A percentile compares a stretch with the other conserved stretches of the same genome.
phyloP scores from a whole-genome alignment of 2,888 invertebrate species.

The Lepidocyrtoides sp. region DNA sequence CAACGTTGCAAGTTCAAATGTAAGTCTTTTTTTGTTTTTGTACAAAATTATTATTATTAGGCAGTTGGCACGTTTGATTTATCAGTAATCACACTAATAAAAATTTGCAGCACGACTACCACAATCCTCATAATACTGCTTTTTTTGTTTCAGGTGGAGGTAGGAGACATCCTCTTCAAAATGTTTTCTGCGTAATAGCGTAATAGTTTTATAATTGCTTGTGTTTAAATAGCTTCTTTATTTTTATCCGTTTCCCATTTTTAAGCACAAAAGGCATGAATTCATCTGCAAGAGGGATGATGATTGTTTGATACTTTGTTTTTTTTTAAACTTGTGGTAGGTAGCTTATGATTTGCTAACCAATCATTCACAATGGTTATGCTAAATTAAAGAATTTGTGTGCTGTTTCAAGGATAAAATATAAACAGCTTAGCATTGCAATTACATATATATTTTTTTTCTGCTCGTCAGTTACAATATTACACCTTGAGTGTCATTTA shows the following conservation, averaged over 20 bases:
- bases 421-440: background rate
- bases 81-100: background rate
- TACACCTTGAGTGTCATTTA: too few relatives aligned
- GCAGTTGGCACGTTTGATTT: slow-evolving; percentile 5
- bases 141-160: slow-evolving; percentile 1
- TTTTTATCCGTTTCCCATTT: background rate
- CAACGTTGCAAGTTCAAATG: too few relatives aligned
- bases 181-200: background rate
- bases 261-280: background rate
- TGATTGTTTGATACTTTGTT: too few relatives aligned
- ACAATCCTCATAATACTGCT: slow-evolving; percentile 19
- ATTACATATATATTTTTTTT: background rate
- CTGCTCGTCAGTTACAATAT: background rate
- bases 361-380: background rate
- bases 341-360: background rate
- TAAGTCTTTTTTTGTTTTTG: background rate
- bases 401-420: slow-evolving; percentile 51
- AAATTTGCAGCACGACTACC: background rate
- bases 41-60: background rate
- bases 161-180: slow-evolving; percentile 29
- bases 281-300: background rate
- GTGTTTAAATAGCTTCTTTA: slow-evolving; percentile 6
- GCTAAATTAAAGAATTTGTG: slow-evolving; percentile 13
- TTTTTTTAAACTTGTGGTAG: background rate
- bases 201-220: slow-evolving; percentile 12